Conservation (phyloP, 2,888 invertebrate genomes). For the Brachycybe producta region DNA sequence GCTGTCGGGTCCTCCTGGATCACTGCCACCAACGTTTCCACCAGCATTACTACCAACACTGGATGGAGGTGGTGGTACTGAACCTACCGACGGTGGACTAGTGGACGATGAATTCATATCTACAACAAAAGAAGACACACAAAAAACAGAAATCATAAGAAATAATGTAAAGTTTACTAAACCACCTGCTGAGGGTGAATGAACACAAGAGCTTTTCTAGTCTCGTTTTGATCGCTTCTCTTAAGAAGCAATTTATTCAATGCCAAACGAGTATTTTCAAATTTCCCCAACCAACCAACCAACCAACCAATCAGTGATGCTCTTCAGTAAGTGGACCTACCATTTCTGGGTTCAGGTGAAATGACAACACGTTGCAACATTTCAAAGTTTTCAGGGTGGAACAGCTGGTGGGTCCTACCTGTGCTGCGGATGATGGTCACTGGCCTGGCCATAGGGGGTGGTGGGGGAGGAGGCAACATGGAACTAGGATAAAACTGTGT, state of each 20-base stretch:
- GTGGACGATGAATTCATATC: conserved; percentile 17
- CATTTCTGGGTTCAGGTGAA: too few species aligned
- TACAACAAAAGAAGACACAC: conserved; percentile 11
- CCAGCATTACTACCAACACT: conserved; percentile 19
- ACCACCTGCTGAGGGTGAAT: not conserved
- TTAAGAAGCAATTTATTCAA: too few species aligned
- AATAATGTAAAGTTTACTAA: not conserved
- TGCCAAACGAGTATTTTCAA: too few species aligned
- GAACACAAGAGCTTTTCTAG: too few species aligned
- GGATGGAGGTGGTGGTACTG: conserved; percentile 3
- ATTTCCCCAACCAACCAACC: too few species aligned
- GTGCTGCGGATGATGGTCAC: conserved; percentile 91
- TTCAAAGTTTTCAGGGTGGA: not conserved
- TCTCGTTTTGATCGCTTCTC: too few species aligned
- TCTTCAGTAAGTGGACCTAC: too few species aligned
- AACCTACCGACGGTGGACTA: conserved; percentile 21
- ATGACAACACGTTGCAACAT: too few species aligned
- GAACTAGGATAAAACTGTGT: conserved; percentile 73
- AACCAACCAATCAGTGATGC: too few species aligned
- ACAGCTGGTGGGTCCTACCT: conserved; percentile 38
- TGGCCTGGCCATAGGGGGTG: conserved; percentile 77
- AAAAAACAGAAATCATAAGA: too few species aligned
- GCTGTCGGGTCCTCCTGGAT: conserved; percentile 5
- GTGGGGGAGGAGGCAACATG: conserved; percentile 82
- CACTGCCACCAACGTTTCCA: conserved; percentile 19